A percentile compares a stretch with the other conserved stretches of the same genome.
These are phyloP conservation scores for Sminthopsis crassicaudata DNA, from an alignment of 2,113 vertebrate genomes.

Conservation along the genomic window DNA sequence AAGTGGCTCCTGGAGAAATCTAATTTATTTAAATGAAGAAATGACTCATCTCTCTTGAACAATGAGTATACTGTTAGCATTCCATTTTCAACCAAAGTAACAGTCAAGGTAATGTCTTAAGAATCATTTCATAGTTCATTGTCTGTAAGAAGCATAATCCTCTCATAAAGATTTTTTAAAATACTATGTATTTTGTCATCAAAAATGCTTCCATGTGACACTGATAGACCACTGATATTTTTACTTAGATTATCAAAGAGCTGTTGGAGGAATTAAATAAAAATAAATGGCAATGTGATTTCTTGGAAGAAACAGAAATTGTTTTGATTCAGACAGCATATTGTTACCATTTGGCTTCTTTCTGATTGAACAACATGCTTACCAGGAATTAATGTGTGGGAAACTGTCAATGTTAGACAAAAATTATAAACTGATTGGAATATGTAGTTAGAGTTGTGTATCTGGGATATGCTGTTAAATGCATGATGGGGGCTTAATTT, in stretches of 20 bases:
- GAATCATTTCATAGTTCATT: slow-evolving; percentile 54
- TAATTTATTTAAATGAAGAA: slow-evolving; percentile 50
- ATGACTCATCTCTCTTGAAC: slow-evolving; percentile 24
- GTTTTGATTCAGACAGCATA: slow-evolving; percentile 9
- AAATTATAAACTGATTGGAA: slow-evolving; percentile 37
- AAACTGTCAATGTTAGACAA: slow-evolving; percentile 33
- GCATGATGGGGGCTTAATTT: slow-evolving; percentile 54
- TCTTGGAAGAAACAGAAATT: slow-evolving; percentile 1
- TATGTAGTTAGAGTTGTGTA: slow-evolving; percentile 29
- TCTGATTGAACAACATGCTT: neutral
- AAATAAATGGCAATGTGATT: neutral
- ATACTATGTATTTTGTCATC: slow-evolving; percentile 49
- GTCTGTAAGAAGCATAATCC: slow-evolving; percentile 45
- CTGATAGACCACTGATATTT: slow-evolving; percentile 51
- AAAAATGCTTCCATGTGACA: slow-evolving; percentile 51
- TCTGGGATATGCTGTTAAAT: slow-evolving; percentile 56
- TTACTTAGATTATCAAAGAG: slow-evolving; percentile 50
- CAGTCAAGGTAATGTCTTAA: slow-evolving; percentile 46
- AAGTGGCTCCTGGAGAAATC: slow-evolving; percentile 34
- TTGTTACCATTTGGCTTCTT: slow-evolving; percentile 37
- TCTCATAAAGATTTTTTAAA: slow-evolving; percentile 59
- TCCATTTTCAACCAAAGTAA: slow-evolving; percentile 44
- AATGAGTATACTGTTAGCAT: slow-evolving; percentile 28
- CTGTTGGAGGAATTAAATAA: slow-evolving; percentile 31
- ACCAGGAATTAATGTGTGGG: slow-evolving; percentile 3